Base-by-base conservation (phyloP, 2,113 vertebrate species). In the Eleginops maclovinus region DNA sequence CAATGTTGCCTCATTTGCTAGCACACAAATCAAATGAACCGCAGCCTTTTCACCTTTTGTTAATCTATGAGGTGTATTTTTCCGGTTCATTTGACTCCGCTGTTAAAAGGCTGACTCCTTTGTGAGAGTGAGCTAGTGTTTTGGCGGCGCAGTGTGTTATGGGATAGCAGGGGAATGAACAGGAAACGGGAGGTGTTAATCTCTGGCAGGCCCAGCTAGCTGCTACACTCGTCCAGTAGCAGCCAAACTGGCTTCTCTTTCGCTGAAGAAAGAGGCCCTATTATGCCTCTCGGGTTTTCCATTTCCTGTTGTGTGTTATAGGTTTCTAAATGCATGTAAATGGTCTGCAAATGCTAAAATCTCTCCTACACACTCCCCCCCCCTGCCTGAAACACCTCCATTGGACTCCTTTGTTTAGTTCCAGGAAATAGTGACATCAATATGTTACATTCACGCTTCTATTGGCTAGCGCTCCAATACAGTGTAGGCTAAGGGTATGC, bases 1-100 rank as follows among this genome's bases (percentile, higher is more conserved):
- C 92, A 88, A 90, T 84, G 84, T 78, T 77, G 82, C 75, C 80
- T 89, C 88, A 92, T 90, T 90, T 81, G 69, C 81, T 43, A 0
- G 70, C 56, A 22, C 58, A 19, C 17, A 11, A 83, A 86, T 88
- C 77, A 89, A 91, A 91, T 66, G 44, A 85, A 84, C 12, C 59
- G 21, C 82, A 85, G 90, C 77, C 79, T 72, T 80, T 90, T 89
- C 77, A 80, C 75, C 78, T 89, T 89, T 82, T 86, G 79, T 84
- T 88, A 86, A 89, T 85, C 82, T 51, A 83, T 76, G 74, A 50
- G 43, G 55, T 83, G 85, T 65, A 56, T 88, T 88, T 87, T 84
- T 83, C 82, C 87, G 82, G 60, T 75, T 85, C 78, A 58, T 84
- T 86, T 89, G 78, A 82, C 87, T 86, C 68, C 56, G 71, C 31